Evolutionary conservation across 2,797 vertebrate species (phyloP).

Genomic region (Danionella dracula): DNA sequence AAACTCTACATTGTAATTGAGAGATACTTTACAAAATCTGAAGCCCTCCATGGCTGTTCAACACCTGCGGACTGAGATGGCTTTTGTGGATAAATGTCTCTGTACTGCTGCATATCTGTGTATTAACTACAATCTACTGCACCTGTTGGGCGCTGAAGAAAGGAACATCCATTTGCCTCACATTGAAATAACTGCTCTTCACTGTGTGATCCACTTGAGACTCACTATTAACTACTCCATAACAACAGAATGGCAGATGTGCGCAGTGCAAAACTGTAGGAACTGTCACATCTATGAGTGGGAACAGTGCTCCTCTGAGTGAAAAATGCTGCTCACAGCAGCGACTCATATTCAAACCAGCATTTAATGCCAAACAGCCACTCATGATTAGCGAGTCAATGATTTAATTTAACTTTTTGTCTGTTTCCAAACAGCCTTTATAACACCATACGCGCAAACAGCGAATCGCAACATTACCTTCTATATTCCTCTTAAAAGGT

Average conservation of each 20-base stretch:
- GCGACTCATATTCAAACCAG: slow-evolving; percentile 25
- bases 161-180: slow-evolving; percentile 3
- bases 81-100: slow-evolving; percentile 7
- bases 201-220: slow-evolving; percentile 19
- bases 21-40: neutral
- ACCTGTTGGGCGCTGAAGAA: slow-evolving; percentile 10
- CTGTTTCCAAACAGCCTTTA: slow-evolving; percentile 23
- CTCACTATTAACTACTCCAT: neutral
- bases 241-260: slow-evolving; percentile 23
- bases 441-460: slow-evolving; percentile 29
- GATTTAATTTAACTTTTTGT: slow-evolving; percentile 21
- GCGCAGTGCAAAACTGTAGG: slow-evolving; percentile 6
- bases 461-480: slow-evolving; percentile 37
- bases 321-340: slow-evolving; percentile 28
- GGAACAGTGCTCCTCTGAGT: slow-evolving; percentile 22
- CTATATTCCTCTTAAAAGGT: slow-evolving; percentile 27
- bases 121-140: slow-evolving; percentile 6
- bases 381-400: slow-evolving; percentile 14
- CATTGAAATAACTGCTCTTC: slow-evolving; percentile 11
- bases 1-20: neutral
- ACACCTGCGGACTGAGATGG: neutral
- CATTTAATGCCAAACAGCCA: slow-evolving; percentile 28
- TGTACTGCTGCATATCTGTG: neutral
- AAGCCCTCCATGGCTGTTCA: neutral
- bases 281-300: slow-evolving; percentile 22